These are phyloP conservation scores for Asteroscopus sphinx DNA, from an alignment of 2,888 invertebrate genomes.

Conservation along the genomic window DNA sequence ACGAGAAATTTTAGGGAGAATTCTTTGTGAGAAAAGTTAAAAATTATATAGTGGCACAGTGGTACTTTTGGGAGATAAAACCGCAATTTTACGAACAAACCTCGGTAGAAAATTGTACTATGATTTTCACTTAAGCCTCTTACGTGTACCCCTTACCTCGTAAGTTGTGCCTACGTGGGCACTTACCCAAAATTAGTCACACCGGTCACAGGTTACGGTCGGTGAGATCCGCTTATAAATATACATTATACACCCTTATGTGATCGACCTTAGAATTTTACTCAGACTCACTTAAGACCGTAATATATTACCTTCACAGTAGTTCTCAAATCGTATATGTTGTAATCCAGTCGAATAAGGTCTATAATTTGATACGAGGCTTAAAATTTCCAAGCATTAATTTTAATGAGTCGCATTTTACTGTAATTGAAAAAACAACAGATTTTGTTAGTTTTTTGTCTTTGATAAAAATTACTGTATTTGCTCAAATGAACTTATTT, in stretches of 20 bases:
- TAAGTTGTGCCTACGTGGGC: conserved; percentile 72
- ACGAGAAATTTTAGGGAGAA: conserved; percentile 3
- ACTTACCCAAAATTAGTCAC: conserved; percentile 73
- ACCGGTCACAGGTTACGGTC: conserved; percentile 62
- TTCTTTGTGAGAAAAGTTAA: conserved; percentile 17
- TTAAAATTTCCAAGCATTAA: too few species aligned
- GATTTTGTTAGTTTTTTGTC: too few species aligned
- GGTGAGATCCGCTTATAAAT: conserved; percentile 62
- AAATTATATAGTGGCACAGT: conserved; percentile 25
- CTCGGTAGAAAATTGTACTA: conserved; percentile 66
- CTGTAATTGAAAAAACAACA: too few species aligned
- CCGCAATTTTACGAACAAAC: conserved; percentile 56
- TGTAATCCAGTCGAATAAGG: conserved; percentile 10
- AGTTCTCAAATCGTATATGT: conserved; percentile 18
- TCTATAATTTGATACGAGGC: not conserved
- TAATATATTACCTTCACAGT: conserved; percentile 25
- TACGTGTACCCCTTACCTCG: conserved; percentile 65
- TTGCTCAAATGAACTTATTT: too few species aligned
- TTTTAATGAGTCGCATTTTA: too few species aligned
- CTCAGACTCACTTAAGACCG: conserved; percentile 36
- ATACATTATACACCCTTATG: conserved; percentile 56
- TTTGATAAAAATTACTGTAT: too few species aligned
- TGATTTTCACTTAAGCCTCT: conserved; percentile 74
- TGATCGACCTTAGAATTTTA: conserved; percentile 53
- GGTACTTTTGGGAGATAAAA: conserved; percentile 40